Conservation (phyloP, 2,113 vertebrate species). For the Phalacrocorax pelagicus region DNA sequence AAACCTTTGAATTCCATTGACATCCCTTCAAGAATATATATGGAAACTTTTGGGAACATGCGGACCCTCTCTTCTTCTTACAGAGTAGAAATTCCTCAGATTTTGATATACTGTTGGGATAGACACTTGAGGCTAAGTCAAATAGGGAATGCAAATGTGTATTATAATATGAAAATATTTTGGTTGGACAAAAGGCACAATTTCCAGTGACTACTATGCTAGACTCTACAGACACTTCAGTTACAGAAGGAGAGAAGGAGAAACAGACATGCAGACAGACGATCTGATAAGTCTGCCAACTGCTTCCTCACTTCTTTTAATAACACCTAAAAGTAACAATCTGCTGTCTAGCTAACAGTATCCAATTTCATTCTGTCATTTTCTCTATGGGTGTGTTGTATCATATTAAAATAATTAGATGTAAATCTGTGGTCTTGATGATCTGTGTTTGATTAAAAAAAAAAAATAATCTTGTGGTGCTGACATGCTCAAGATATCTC, state of each 20-base stretch:
- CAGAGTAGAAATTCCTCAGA: background rate
- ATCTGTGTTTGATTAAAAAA: background rate
- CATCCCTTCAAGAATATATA: background rate
- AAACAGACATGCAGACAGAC: slow-evolving; percentile 35
- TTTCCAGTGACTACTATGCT: background rate
- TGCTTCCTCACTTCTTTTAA: slow-evolving; percentile 30
- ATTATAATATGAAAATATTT: background rate
- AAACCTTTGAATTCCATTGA: background rate
- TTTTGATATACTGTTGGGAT: background rate
- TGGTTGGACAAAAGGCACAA: background rate
- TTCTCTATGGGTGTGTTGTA: background rate
- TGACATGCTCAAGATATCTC: background rate
- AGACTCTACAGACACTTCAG: background rate
- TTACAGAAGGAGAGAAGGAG: slow-evolving; percentile 8
- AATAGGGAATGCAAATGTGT: background rate
- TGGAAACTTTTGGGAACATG: background rate
- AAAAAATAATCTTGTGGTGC: background rate
- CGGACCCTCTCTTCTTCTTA: background rate
- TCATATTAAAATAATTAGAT: background rate
- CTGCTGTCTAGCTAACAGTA: slow-evolving; percentile 16
- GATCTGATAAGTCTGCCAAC: slow-evolving; percentile 19
- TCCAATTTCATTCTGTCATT: background rate
- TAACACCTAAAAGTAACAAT: slow-evolving; percentile 42
- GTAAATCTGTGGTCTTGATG: background rate
- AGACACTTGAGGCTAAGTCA: background rate